Evolutionary conservation across 2,113 vertebrate genomes (phyloP), one percentile per base, ranked within the genome.

Genomic region (Canis aureus): DNA sequence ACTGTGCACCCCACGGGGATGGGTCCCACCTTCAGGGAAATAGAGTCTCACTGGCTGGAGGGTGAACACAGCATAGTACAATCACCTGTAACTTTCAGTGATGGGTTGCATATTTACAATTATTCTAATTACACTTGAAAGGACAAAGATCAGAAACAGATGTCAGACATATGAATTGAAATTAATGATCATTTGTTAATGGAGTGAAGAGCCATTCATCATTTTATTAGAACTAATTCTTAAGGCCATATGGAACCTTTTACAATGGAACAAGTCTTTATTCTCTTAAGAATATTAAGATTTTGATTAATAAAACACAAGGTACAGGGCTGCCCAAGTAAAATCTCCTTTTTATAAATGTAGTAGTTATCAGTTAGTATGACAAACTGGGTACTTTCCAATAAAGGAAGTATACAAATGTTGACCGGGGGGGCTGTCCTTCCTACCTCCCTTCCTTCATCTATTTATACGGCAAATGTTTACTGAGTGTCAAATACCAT

Each of bases 151-250:
- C 92, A 97, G 95, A 94, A 98, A 88, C 93, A 98, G 82, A 96
- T 96, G 95, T 89, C 97, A 97, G 76, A 71, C 59, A 69, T 81
- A 32, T 67, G 59, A 98, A 98, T 98, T 96, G 96, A 97, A 97
- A 98, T 95, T 89, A 98, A 98, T 95, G 91, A 97, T 92, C 1
- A 5, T 74, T 97, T 66, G 87, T 97, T 97, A 98, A 96, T 97
- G 89, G 80, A 94, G 84, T 43, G 91, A 95, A 96, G 71, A 97
- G 85, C 69, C 60, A 96, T 95, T 96, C 59, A 88, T 96, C 2
- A 90, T 93, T 97, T 95, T 97, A 98, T 97, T 96, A 89, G 88
- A 88, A 82, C 78, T 96, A 83, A 96, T 95, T 97, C 94, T 79
- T 76, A 91, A 10, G 35, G 93, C 69, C 93, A 87, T 89, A 57